Percentiles rank a stretch among this genome's conserved stretches.
phyloP scores from a whole-genome alignment of 2,888 invertebrate genomes.

The Dryobota labecula region DNA sequence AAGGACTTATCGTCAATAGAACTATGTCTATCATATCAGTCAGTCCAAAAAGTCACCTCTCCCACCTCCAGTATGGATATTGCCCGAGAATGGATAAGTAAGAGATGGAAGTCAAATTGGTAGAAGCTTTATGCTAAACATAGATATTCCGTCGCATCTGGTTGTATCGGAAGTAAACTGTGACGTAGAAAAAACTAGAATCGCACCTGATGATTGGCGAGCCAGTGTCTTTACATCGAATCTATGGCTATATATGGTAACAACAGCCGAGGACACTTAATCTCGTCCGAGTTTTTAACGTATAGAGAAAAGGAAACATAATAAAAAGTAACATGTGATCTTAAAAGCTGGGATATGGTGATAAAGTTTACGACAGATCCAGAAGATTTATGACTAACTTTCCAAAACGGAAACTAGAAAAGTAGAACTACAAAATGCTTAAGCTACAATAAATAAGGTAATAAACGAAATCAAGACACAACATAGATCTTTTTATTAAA shows the following conservation, averaged over 20 bases:
- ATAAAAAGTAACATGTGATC: not conserved
- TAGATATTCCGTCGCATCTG: not conserved
- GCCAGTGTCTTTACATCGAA: not conserved
- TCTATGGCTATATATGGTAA: not conserved
- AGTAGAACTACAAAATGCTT: not conserved
- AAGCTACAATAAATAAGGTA: slow-evolving; percentile 17
- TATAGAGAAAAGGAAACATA: not conserved
- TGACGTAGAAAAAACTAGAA: not conserved
- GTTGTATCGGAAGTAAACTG: not conserved
- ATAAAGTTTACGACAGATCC: slow-evolving; percentile 8
- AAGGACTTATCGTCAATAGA: not conserved
- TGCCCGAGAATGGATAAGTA: not conserved
- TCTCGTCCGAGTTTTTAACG: not conserved
- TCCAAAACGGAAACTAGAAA: slow-evolving; percentile 16
- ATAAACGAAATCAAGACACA: slow-evolving; percentile 16
- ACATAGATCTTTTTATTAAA: slow-evolving; percentile 9
- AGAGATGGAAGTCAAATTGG: not conserved
- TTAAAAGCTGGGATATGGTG: not conserved
- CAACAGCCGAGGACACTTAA: not conserved
- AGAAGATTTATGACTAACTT: slow-evolving; percentile 17
- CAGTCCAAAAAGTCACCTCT: not conserved
- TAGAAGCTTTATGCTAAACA: not conserved
- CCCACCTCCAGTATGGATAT: not conserved
- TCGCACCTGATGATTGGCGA: not conserved
- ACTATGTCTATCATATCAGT: not conserved